Conservation (phyloP, 2,888 invertebrate genomes). For the Aphrophora alni region DNA sequence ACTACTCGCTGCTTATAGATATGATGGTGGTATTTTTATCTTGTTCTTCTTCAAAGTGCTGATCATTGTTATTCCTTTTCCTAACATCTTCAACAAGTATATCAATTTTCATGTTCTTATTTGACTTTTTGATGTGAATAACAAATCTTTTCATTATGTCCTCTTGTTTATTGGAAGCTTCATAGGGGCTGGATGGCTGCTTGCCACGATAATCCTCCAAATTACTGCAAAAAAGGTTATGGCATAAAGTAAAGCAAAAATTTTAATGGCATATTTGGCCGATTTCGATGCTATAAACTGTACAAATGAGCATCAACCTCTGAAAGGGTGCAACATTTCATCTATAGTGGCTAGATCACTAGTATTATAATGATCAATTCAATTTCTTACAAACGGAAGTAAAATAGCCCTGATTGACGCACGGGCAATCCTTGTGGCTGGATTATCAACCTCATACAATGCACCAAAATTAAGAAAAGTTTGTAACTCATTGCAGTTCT, state of each 20-base stretch:
- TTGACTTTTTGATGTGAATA: conserved; percentile 38
- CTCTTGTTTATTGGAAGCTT: conserved; percentile 37
- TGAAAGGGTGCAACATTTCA: too few species aligned
- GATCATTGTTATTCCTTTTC: conserved; percentile 30
- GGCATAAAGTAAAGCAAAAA: too few species aligned
- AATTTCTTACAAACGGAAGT: conserved; percentile 40
- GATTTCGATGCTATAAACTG: too few species aligned
- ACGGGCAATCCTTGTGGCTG: conserved; percentile 29
- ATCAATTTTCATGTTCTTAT: conserved; percentile 44
- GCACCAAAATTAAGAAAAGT: conserved; percentile 34
- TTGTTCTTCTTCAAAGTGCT: conserved; percentile 35
- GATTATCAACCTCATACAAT: conserved; percentile 38
- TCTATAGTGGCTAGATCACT: conserved; percentile 38
- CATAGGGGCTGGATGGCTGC: conserved; percentile 37
- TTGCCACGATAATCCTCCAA: conserved; percentile 44
- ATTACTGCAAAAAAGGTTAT: conserved; percentile 44
- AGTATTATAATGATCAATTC: conserved; percentile 38
- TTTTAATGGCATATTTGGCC: too few species aligned
- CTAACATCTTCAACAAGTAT: conserved; percentile 32
- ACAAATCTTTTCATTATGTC: conserved; percentile 43
- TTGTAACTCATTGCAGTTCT: conserved; percentile 30
- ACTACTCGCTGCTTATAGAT: conserved; percentile 24
- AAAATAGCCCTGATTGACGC: conserved; percentile 39
- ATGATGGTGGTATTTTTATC: conserved; percentile 29
- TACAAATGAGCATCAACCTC: too few species aligned